phyloP scores from a whole-genome alignment of 2,888 invertebrate species.

The Eulithis testata region DNA sequence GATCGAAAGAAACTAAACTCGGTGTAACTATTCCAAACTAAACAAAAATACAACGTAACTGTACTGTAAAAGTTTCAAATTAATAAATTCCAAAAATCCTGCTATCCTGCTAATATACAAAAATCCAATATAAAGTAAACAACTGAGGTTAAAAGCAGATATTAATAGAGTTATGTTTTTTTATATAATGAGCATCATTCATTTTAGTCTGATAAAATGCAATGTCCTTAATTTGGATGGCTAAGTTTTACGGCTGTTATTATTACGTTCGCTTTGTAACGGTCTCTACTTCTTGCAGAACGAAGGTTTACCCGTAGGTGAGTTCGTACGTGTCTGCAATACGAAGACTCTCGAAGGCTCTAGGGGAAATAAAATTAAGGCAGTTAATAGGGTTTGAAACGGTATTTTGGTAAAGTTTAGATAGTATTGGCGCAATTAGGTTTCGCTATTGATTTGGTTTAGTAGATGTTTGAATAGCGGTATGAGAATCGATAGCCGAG shows the following conservation, averaged over 20 bases:
- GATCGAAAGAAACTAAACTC: no score
- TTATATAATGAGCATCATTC: no score
- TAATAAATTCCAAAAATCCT: no score
- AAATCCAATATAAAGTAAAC: no score
- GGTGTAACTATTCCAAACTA: no score
- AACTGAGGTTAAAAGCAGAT: no score
- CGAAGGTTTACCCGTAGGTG: slow-evolving; percentile 45
- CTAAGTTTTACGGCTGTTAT: background rate
- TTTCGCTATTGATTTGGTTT: slow-evolving; percentile 23
- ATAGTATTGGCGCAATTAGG: slow-evolving; percentile 31
- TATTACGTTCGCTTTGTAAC: background rate
- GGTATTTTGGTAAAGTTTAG: slow-evolving; percentile 35
- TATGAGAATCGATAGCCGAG: background rate
- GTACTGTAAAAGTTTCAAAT: no score
- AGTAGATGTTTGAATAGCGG: slow-evolving; percentile 5
- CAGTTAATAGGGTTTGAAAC: slow-evolving; percentile 39
- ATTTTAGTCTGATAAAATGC: no score
- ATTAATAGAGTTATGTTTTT: no score
- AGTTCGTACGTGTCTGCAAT: slow-evolving; percentile 48
- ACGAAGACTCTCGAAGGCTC: slow-evolving; percentile 28
- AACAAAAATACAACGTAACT: no score
- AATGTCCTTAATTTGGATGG: no score
- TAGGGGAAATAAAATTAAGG: slow-evolving; percentile 37
- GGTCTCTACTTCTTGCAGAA: background rate
- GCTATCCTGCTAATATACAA: no score